Evolutionary conservation across 2,888 invertebrate species (phyloP).

Genomic region (Panzeria rudis): DNA sequence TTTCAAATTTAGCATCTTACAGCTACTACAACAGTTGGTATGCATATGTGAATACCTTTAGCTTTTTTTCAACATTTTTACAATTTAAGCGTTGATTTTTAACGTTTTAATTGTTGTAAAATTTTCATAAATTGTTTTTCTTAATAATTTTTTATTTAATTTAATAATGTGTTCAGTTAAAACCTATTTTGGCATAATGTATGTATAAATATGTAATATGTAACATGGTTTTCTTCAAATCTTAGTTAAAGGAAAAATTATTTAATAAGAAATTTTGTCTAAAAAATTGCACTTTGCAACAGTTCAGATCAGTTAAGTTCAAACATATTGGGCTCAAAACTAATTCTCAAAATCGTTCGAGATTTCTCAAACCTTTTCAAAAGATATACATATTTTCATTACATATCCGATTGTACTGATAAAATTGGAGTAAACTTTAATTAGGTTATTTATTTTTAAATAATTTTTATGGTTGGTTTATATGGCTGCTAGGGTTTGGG

Average conservation of each 20-base stretch:
- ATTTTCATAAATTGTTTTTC: background rate
- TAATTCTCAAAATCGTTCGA: too few relatives aligned
- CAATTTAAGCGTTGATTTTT: slow-evolving; percentile 56
- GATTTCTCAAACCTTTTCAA: too few relatives aligned
- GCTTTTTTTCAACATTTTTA: slow-evolving; percentile 21
- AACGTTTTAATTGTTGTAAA: slow-evolving; percentile 13
- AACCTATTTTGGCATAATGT: slow-evolving; percentile 50
- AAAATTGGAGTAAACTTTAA: too few relatives aligned
- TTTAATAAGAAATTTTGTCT: background rate
- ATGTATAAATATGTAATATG: background rate
- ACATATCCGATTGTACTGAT: too few relatives aligned
- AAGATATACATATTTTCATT: too few relatives aligned
- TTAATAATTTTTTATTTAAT: background rate
- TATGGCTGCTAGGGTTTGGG: too few relatives aligned
- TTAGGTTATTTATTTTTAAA: too few relatives aligned
- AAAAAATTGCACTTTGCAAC: background rate
- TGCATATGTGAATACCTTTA: background rate
- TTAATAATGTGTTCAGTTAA: slow-evolving; percentile 9
- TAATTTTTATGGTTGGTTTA: too few relatives aligned
- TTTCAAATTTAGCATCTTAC: background rate
- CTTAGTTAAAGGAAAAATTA: background rate
- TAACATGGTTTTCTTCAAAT: background rate
- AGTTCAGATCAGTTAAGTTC: too few relatives aligned
- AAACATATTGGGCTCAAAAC: too few relatives aligned
- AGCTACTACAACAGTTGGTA: background rate